Evolutionary conservation across 2,797 vertebrate species (phyloP).

Genomic region (Cetoscarus ocellatus): DNA sequence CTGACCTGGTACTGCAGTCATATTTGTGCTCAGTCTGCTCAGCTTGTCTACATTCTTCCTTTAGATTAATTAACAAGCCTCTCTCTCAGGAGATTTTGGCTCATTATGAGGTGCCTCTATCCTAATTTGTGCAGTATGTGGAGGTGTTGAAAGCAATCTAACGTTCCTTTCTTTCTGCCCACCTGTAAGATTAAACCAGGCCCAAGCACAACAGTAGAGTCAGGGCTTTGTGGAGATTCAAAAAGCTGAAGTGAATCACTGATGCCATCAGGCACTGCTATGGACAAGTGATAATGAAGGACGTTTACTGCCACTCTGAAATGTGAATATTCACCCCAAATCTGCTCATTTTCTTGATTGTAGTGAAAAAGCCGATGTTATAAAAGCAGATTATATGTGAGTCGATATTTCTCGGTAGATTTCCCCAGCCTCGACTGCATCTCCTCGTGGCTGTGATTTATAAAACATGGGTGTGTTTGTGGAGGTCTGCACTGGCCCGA

Average conservation of each 20-base stretch:
- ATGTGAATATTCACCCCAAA: neutral
- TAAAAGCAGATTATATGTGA: neutral
- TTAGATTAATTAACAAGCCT: conserved; percentile 38
- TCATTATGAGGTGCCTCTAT: conserved; percentile 29
- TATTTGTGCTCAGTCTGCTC: neutral
- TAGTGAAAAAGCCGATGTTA: too few species aligned
- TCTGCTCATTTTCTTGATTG: too few species aligned
- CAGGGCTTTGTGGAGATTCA: neutral
- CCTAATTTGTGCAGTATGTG: neutral
- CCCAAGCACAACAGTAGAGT: neutral
- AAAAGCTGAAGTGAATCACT: conserved; percentile 7
- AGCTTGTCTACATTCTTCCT: conserved; percentile 6
- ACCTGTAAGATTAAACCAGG: conserved; percentile 16
- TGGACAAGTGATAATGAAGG: conserved; percentile 27
- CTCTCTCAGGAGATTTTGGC: conserved; percentile 24
- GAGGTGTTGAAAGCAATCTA: conserved; percentile 13
- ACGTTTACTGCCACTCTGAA: neutral
- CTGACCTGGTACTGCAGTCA: neutral
- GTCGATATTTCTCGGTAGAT: neutral
- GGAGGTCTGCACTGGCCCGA: conserved; percentile 13
- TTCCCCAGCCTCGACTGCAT: conserved; percentile 7
- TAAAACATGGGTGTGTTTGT: conserved; percentile 33
- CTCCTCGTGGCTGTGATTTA: conserved; percentile 22
- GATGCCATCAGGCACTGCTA: conserved; percentile 28
- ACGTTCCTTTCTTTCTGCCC: neutral